These are phyloP conservation scores for Drosophila pseudoananassae DNA, from an alignment of 1,140 invertebrate genomes.

Conservation along the genomic window DNA sequence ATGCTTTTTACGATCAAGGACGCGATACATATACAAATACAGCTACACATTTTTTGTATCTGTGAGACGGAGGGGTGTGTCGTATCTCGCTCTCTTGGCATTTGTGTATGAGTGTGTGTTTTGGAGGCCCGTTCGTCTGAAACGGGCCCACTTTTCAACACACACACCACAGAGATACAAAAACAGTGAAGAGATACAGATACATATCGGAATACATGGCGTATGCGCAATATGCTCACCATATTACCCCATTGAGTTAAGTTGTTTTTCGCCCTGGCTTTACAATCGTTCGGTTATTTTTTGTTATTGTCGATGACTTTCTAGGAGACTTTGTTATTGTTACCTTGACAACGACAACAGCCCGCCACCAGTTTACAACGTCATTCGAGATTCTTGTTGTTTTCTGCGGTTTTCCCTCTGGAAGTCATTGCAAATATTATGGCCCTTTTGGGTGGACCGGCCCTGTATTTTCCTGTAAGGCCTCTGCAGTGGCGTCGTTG, in stretches of 20 bases:
- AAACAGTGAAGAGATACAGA: slow-evolving; percentile 14
- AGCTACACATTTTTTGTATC: slow-evolving; percentile 4
- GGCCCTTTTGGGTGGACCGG: background rate
- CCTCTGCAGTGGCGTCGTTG: background rate
- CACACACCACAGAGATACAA: slow-evolving; percentile 24
- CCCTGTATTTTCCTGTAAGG: background rate
- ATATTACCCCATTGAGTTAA: slow-evolving; percentile 20
- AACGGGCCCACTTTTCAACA: slow-evolving; percentile 53
- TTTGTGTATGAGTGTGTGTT: slow-evolving; percentile 20
- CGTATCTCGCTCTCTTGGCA: slow-evolving; percentile 25
- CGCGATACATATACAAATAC: slow-evolving; percentile 8
- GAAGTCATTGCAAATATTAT: slow-evolving; percentile 59
- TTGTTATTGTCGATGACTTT: slow-evolving; percentile 49
- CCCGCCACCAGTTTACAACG: slow-evolving; percentile 5
- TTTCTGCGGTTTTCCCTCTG: background rate
- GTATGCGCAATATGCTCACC: slow-evolving; percentile 64
- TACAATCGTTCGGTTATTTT: slow-evolving; percentile 65
- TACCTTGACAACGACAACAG: slow-evolving; percentile 59
- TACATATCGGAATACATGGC: slow-evolving; percentile 51
- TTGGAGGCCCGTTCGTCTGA: slow-evolving; percentile 66
- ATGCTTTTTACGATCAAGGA: slow-evolving; percentile 44
- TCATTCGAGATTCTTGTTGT: slow-evolving; percentile 42
- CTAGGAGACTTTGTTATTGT: slow-evolving; percentile 42
- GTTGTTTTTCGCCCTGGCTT: slow-evolving; percentile 37
- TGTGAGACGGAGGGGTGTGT: slow-evolving; percentile 43